Evolutionary conservation across 2,113 vertebrate genomes (phyloP).

Genomic region (Dipodomys stephensi): DNA sequence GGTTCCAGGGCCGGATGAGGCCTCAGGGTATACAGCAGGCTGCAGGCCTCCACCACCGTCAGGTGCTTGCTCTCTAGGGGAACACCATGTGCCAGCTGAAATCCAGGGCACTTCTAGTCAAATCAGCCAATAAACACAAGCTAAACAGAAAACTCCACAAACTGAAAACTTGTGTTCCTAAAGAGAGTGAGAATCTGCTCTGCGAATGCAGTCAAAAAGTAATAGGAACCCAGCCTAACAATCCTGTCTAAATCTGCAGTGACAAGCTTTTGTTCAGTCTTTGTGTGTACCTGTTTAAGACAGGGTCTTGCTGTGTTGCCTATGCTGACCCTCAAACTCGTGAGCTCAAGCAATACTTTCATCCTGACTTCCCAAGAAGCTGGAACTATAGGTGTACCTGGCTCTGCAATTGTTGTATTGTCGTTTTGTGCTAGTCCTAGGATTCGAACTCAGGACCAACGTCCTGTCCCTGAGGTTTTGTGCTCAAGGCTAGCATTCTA

Average conservation of each 20-base stretch:
- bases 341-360: too few species aligned
- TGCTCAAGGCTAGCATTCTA: too few species aligned
- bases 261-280: background rate
- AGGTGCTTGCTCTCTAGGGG: conserved; percentile 89
- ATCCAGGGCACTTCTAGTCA: fast-evolving
- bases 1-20: conserved; percentile 86
- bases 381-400: too few species aligned
- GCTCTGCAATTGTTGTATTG: too few species aligned
- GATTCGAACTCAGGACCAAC: too few species aligned
- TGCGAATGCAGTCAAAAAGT: background rate
- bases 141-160: too few species aligned
- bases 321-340: too few species aligned
- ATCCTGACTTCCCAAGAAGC: too few species aligned
- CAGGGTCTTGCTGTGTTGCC: background rate
- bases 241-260: background rate
- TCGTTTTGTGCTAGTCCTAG: too few species aligned
- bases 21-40: conserved; percentile 89
- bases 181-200: background rate
- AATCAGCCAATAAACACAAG: background rate
- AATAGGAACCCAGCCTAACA: background rate
- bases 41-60: conserved; percentile 87
- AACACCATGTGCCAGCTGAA: background rate
- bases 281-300: background rate
- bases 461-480: too few species aligned
- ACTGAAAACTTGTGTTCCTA: background rate